Conservation (phyloP, 2,113 vertebrate species). For the Condylura cristata region DNA sequence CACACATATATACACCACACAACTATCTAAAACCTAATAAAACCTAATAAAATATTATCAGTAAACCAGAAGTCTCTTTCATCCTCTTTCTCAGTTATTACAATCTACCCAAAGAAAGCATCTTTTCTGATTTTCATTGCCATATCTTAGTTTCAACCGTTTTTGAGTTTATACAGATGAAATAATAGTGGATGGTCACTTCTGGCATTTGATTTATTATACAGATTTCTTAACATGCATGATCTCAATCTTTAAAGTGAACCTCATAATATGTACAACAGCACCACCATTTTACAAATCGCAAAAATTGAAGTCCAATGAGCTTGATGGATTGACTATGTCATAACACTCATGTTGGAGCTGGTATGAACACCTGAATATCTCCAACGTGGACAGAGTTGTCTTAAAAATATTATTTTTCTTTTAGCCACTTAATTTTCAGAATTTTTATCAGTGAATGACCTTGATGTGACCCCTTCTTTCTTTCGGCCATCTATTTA, state of each 20-base stretch:
- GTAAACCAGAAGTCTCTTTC: background rate
- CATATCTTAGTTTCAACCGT: background rate
- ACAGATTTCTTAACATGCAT: background rate
- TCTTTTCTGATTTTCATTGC: background rate
- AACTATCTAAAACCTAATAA: fast-evolving
- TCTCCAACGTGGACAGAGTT: background rate
- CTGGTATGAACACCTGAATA: background rate
- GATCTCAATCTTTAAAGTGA: background rate
- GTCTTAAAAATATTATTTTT: background rate
- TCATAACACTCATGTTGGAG: fast-evolving
- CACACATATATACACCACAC: fast-evolving
- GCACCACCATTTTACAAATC: background rate
- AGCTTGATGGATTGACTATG: fast-evolving
- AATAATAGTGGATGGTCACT: background rate
- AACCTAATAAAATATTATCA: background rate
- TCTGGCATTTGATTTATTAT: background rate
- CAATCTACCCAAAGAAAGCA: background rate
- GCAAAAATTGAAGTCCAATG: background rate
- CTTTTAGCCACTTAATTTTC: background rate
- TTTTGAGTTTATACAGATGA: background rate
- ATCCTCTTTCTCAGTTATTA: background rate
- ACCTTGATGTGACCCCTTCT: background rate
- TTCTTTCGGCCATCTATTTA: background rate
- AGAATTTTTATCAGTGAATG: background rate
- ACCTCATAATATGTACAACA: background rate